Evolutionary conservation across 2,797 vertebrate genomes (phyloP), one percentile per base, ranked within the genome.

Genomic region (Spondyliosoma cantharus): DNA sequence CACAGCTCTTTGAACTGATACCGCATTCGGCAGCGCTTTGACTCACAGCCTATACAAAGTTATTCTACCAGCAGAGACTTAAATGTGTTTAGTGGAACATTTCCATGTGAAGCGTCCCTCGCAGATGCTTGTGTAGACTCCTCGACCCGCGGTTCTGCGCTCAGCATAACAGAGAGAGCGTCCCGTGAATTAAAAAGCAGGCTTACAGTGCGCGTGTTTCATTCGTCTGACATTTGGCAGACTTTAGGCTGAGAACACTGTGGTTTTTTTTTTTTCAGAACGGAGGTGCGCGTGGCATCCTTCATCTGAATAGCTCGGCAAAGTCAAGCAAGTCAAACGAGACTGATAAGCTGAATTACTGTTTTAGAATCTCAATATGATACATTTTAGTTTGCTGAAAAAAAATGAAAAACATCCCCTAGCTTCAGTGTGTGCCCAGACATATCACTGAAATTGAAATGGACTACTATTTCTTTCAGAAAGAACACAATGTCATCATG

Each of bases 81-180:
- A 25, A 76, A 85, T 37, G 68, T 65, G 63, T 74, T 81, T 46
- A 46, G 29, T 25, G n/a, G 16, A 58, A 76, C 32, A 83, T 68
- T 76, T 76, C 46, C 60, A 64, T 27, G 54, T 52, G 15, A 78
- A 83, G 67, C 27, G 37, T 76, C 64, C 52, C 77, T 68, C 45
- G 71, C 29, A 58, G 22, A 76, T 42, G 12, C 64, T 32, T 56
- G 19, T 25, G 22, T 45, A 42, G 11, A 46, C 24, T 79, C 25
- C 32, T 27, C 24, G 32, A 60, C 46, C 54, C 37, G 46, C 58
- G 78, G 45, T 27, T 74, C 11, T 14, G 32, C 48, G 37, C 29
- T 71, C 22, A 52, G 24, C 27, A 60, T 16, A 76, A 58, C 66
- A n/a, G 32, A 65, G 16, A 67, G 45, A 17, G 52, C 15, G 5